phyloP scores from a whole-genome alignment of 2,113 vertebrate genomes.

The Pheucticus melanocephalus region DNA sequence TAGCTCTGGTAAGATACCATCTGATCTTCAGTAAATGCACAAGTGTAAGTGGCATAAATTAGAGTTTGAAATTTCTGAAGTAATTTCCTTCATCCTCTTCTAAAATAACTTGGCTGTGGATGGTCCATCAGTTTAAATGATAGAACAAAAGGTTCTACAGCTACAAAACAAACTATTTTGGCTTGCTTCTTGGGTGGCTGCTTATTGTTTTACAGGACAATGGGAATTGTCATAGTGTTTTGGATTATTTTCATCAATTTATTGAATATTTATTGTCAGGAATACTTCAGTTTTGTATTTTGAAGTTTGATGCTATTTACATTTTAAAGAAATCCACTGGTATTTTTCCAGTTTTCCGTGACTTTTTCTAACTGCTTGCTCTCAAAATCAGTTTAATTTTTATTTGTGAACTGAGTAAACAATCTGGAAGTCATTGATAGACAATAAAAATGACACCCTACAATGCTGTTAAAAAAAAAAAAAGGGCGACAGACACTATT shows the following conservation, averaged over 20 bases:
- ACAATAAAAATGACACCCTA: constrained; percentile 45
- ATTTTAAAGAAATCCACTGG: constrained; percentile 15
- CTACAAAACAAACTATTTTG: constrained; percentile 51
- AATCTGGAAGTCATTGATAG: constrained; percentile 59
- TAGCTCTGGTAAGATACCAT: not conserved
- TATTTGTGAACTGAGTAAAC: constrained; percentile 29
- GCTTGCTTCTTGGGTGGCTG: constrained; percentile 46
- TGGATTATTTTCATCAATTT: constrained; percentile 44
- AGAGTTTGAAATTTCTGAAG: not conserved
- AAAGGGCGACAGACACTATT: not conserved
- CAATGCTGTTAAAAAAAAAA: not conserved
- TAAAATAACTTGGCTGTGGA: not conserved
- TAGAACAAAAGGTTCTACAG: constrained; percentile 35
- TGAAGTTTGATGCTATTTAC: constrained; percentile 1
- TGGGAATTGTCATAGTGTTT: constrained; percentile 26
- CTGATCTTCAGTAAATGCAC: not conserved
- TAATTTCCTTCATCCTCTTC: not conserved
- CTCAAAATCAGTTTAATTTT: constrained; percentile 27
- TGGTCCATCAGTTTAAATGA: not conserved
- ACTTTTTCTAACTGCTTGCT: not conserved
- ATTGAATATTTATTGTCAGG: constrained; percentile 43
- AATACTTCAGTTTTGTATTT: constrained; percentile 13
- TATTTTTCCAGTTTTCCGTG: not conserved
- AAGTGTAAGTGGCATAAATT: not conserved
- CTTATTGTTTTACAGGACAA: constrained; percentile 54